Percentiles rank a stretch among this genome's conserved stretches.
Conservation (phyloP, 2,888 invertebrate species). For the Drosophila prostipennis region DNA sequence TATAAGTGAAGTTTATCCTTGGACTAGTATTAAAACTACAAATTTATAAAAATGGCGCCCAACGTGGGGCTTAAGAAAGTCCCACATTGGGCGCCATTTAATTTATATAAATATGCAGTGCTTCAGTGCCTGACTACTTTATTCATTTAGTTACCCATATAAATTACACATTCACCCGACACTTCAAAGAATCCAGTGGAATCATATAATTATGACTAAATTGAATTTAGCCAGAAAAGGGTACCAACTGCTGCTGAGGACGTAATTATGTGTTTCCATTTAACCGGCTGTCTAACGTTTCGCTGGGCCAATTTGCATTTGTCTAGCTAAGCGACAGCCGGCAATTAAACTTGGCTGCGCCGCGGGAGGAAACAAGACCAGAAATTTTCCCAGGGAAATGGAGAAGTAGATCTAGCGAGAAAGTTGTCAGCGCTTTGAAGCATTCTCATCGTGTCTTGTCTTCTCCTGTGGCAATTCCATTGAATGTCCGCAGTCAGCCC, state of each 20-base stretch:
- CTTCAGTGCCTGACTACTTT: background rate
- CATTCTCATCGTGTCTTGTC: constrained; percentile 14
- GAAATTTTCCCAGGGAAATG: background rate
- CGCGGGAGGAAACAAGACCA: background rate
- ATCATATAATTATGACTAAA: background rate
- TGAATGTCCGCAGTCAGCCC: constrained; percentile 40
- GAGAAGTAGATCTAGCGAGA: background rate
- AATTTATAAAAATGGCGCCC: background rate
- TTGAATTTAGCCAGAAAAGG: background rate
- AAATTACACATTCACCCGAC: background rate
- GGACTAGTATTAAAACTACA: background rate
- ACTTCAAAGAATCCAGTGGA: constrained; percentile 1
- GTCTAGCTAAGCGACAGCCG: constrained; percentile 32
- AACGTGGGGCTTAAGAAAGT: background rate
- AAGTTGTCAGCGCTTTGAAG: constrained; percentile 31
- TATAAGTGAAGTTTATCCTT: background rate
- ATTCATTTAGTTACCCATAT: background rate
- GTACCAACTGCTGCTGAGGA: background rate
- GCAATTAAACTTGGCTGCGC: constrained; percentile 18
- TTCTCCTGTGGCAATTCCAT: constrained; percentile 31
- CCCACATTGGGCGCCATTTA: constrained; percentile 1
- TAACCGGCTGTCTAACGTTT: constrained; percentile 29
- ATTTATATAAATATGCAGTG: background rate
- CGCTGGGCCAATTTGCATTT: constrained; percentile 37
- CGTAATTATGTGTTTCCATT: constrained; percentile 14